Conservation (phyloP, 1,140 invertebrate genomes). For the Carposina sasakii region DNA sequence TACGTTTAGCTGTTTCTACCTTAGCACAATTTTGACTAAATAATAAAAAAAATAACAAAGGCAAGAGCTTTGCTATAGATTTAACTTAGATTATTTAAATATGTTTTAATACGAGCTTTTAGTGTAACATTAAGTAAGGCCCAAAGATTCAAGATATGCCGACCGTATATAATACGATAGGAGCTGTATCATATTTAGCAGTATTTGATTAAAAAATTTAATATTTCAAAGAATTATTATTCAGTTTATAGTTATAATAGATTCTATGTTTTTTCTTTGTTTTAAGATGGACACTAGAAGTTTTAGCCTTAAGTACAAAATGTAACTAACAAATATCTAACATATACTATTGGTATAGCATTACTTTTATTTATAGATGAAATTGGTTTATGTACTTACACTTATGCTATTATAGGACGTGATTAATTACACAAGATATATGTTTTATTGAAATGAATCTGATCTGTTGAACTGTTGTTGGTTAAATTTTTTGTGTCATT, state of each 20-base stretch:
- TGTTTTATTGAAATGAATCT: constrained; percentile 30
- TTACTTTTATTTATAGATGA: constrained; percentile 40
- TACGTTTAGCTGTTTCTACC: constrained; percentile 18
- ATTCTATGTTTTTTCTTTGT: constrained; percentile 22
- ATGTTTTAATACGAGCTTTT: constrained; percentile 38
- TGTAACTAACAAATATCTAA: constrained; percentile 51
- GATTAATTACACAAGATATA: constrained; percentile 27
- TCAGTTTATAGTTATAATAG: constrained; percentile 31
- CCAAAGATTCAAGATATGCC: constrained; percentile 52
- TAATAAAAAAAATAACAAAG: constrained; percentile 32
- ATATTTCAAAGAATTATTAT: constrained; percentile 33
- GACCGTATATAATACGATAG: constrained; percentile 43
- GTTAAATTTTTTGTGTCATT: too few species aligned
- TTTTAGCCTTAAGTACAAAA: constrained; percentile 57
- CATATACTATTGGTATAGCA: constrained; percentile 32
- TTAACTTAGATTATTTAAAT: constrained; percentile 40
- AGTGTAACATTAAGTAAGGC: constrained; percentile 52
- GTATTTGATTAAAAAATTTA: constrained; percentile 46
- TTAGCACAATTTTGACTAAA: constrained; percentile 50
- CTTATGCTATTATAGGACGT: constrained; percentile 43
- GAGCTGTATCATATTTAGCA: constrained; percentile 39
- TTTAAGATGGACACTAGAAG: constrained; percentile 26
- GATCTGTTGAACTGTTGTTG: too few species aligned
- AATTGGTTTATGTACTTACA: constrained; percentile 65
- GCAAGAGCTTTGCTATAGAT: constrained; percentile 39